These are phyloP conservation scores for Thymelicus acteon DNA, from an alignment of 2,888 invertebrate species.

Conservation along the genomic window DNA sequence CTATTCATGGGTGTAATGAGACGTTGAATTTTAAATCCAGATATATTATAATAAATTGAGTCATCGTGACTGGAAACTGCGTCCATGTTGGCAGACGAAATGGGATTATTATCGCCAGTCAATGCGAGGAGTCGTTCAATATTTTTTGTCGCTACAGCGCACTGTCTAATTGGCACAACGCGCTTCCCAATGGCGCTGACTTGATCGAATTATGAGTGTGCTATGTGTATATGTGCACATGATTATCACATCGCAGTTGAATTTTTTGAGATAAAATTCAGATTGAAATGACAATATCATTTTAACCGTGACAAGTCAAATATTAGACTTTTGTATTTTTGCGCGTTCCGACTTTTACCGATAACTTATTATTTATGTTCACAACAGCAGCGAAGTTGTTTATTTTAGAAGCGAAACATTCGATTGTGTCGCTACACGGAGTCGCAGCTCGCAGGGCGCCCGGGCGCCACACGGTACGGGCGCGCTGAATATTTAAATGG, in stretches of 20 bases:
- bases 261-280: too few relatives aligned
- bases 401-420: too few relatives aligned
- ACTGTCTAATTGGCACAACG: background rate
- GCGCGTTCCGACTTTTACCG: too few relatives aligned
- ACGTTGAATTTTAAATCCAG: background rate
- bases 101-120: background rate
- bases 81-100: background rate
- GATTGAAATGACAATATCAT: too few relatives aligned
- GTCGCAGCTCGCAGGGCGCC: background rate
- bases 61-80: background rate
- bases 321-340: too few relatives aligned
- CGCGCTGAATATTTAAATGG: slow-evolving; percentile 34
- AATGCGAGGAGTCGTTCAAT: too few relatives aligned
- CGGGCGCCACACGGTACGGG: background rate
- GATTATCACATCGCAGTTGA: too few relatives aligned
- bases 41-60: background rate
- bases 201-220: too few relatives aligned
- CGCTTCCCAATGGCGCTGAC: background rate
- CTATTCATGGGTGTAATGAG: background rate
- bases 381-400: too few relatives aligned
- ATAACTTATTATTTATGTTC: too few relatives aligned
- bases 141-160: background rate
- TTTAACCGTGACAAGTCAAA: too few relatives aligned
- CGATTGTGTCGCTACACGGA: background rate
- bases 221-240: too few relatives aligned